Base-by-base conservation (phyloP, 2,113 vertebrate species). In the Micromys minutus region DNA sequence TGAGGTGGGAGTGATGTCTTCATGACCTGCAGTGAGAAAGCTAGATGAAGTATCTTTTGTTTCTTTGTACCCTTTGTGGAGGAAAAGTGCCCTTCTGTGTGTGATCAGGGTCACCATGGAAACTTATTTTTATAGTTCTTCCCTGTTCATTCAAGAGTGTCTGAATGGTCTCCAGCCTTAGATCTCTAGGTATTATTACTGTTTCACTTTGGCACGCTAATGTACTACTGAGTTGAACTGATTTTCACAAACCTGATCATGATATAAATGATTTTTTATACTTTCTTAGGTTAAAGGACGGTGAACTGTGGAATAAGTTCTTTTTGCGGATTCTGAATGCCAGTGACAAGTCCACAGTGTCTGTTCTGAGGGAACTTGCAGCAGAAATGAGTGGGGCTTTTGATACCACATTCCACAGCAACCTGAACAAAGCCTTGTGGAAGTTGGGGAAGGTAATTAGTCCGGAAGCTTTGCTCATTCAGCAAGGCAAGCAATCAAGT, bases 271-370 rank as follows among this genome's bases (percentile, higher is more conserved):
- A 34, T 67, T 80, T 98, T 86, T 93, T 97, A 0, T 98, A 67
- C 98, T 75, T 96, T 98, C 96, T 97, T 96, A 98, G 98, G 97
- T 93, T 93, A 89, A 92, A 79, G 94, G 93, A 92, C 74, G 92
- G 94, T 96, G 98, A 97, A 86, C 97, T 99, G 95, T 99, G 98
- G 99, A 98, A 89, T 95, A 98, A 97, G 72, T 97, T 99, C 97
- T 98, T 99, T 96, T 96, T 86, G 96, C 98, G 95, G 97, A 97
- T 99, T 97, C 98, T 99, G 96, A 99, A 99, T 97, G 94, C 98
- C 94, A 96, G 93, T 95, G 97, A 95, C 76, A 98, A 98, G 96
- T 88, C 97, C 89, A 98, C 98, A 19, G 97, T 97, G 89, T 94
- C 95, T 95, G 97, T 99, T 88, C 98, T 99, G 97, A 96, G 90